phyloP scores from a whole-genome alignment of 2,113 vertebrate genomes.

The Ceuthmochares aereus region DNA sequence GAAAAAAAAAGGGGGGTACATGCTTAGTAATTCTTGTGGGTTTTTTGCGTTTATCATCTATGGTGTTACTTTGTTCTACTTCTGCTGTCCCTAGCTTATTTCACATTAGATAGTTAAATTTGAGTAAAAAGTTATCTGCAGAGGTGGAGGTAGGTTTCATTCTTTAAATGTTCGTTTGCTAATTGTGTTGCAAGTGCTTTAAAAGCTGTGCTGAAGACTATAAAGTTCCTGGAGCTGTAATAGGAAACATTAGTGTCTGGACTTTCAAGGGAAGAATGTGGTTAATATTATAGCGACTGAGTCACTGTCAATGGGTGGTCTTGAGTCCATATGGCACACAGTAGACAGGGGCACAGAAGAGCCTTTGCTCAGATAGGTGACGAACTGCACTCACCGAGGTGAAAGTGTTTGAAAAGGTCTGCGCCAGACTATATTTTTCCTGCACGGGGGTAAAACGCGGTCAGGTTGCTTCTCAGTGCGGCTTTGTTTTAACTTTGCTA shows the following conservation, averaged over 20 bases:
- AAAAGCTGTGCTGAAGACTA: background rate
- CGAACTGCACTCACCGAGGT: fast-evolving
- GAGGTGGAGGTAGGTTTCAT: background rate
- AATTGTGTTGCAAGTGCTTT: background rate
- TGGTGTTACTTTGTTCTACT: background rate
- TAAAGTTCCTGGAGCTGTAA: conserved; percentile 23
- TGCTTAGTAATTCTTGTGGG: background rate
- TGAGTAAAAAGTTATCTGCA: background rate
- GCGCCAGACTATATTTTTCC: background rate
- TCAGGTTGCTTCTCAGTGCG: background rate
- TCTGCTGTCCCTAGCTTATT: background rate
- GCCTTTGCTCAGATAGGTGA: background rate
- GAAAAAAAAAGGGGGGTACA: background rate
- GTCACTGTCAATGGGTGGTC: conserved; percentile 50
- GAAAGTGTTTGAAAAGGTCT: background rate
- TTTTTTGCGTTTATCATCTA: background rate
- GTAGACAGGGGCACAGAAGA: background rate
- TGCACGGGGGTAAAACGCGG: background rate
- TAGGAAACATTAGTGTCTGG: conserved; percentile 28
- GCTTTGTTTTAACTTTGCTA: background rate
- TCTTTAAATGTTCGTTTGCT: background rate
- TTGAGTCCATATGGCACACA: conserved; percentile 5
- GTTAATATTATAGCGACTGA: conserved; percentile 24
- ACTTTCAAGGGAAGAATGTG: conserved; percentile 35
- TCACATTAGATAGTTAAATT: background rate